phyloP scores from a whole-genome alignment of 2,888 invertebrate species.

The Buathra laborator region DNA sequence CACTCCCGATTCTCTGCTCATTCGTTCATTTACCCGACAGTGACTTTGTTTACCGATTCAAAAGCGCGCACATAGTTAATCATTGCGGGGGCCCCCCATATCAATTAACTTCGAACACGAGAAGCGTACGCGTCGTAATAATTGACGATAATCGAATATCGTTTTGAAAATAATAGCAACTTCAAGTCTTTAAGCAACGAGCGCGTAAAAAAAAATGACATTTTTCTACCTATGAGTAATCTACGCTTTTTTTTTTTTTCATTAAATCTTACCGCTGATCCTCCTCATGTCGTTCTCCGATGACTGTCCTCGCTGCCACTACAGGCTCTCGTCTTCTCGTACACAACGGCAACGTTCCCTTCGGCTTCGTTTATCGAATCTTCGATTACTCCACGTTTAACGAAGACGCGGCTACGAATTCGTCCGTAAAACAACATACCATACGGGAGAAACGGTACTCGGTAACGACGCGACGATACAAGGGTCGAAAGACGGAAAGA shows the following conservation, averaged over 20 bases:
- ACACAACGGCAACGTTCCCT: slow-evolving; percentile 42
- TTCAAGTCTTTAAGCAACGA: no score
- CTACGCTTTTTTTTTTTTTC: neutral
- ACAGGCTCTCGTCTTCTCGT: slow-evolving; percentile 23
- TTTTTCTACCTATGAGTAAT: no score
- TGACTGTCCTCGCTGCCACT: slow-evolving; percentile 54
- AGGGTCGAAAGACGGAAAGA: neutral
- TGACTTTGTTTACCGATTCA: slow-evolving; percentile 25
- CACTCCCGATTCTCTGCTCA: neutral
- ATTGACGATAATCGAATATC: neutral
- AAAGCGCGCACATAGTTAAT: slow-evolving; percentile 6
- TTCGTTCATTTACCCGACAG: slow-evolving; percentile 17
- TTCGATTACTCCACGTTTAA: slow-evolving; percentile 4
- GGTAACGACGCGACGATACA: slow-evolving; percentile 2
- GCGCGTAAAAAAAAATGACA: no score
- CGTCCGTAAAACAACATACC: slow-evolving; percentile 29
- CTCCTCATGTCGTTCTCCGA: slow-evolving; percentile 81
- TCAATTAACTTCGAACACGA: neutral
- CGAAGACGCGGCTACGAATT: slow-evolving; percentile 9
- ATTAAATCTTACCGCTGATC: slow-evolving; percentile 81
- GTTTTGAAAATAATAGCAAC: no score
- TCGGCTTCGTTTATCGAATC: slow-evolving; percentile 10
- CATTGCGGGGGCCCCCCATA: neutral
- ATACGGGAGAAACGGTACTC: slow-evolving; percentile 17
- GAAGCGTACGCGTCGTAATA: neutral